Percentiles rank a stretch among this genome's conserved stretches.
phyloP scores from a whole-genome alignment of 64 coral and sea anemone genomes.

The Montipora capricornis region DNA sequence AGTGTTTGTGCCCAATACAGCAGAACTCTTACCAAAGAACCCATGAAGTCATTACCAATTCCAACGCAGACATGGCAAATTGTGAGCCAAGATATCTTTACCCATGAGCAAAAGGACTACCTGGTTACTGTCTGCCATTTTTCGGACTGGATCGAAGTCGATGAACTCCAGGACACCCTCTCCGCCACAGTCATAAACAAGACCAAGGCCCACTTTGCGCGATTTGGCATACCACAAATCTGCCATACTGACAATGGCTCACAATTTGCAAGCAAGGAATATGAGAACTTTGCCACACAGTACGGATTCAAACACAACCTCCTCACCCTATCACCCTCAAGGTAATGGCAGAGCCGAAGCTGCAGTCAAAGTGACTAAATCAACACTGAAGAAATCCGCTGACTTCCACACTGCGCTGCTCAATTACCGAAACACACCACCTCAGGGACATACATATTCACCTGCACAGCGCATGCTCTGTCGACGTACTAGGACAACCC shows the following conservation, averaged over 20 bases:
- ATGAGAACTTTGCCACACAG: too few relatives aligned
- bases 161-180: constrained; percentile 45
- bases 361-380: constrained; percentile 34
- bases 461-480: constrained; percentile 42
- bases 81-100: constrained; percentile 60
- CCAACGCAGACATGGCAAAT: constrained; percentile 67
- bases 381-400: constrained; percentile 20
- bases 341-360: constrained; percentile 42
- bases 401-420: constrained; percentile 38
- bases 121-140: constrained; percentile 67
- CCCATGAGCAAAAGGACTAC: constrained; percentile 2
- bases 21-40: constrained; percentile 34
- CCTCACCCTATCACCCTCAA: background rate
- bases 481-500: constrained; percentile 5
- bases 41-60: constrained; percentile 47
- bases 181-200: too few relatives aligned
- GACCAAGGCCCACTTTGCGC: too few relatives aligned
- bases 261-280: constrained; percentile 28
- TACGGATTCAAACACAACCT: too few relatives aligned
- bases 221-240: background rate
- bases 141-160: constrained; percentile 62
- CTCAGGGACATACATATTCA: constrained; percentile 63
- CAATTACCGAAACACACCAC: constrained; percentile 67
- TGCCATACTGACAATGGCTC: constrained; percentile 70
- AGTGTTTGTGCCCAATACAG: constrained; percentile 36